These are phyloP conservation scores for Blera fallax DNA, from an alignment of 2,888 invertebrate genomes.

Conservation along the genomic window DNA sequence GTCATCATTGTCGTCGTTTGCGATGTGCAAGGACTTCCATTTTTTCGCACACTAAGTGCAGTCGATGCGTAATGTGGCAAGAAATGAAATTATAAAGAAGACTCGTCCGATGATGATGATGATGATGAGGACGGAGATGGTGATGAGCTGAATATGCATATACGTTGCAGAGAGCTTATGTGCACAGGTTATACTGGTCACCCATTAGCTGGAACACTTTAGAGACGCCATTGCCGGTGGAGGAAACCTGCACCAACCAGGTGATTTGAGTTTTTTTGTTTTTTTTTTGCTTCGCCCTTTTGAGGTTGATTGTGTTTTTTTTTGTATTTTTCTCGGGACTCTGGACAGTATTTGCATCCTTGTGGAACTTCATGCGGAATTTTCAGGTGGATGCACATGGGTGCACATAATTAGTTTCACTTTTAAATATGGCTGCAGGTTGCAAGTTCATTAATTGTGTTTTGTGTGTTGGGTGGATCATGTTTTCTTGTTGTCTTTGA, in stretches of 20 bases:
- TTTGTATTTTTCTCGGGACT: background rate
- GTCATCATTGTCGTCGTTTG: conserved; percentile 7
- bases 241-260: conserved; percentile 63
- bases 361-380: conserved; percentile 58
- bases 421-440: conserved; percentile 72
- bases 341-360: conserved; percentile 62
- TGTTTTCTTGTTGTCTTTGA: conserved; percentile 54
- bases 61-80: conserved; percentile 67
- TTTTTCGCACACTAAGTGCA: conserved; percentile 66
- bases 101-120: conserved; percentile 33
- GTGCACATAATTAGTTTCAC: conserved; percentile 71
- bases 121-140: conserved; percentile 43
- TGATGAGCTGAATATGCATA: conserved; percentile 67
- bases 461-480: conserved; percentile 58
- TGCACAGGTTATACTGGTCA: conserved; percentile 69
- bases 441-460: conserved; percentile 57
- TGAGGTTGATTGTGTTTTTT: background rate
- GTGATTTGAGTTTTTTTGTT: conserved; percentile 33
- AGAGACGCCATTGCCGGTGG: conserved; percentile 52
- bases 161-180: conserved; percentile 14
- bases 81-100: conserved; percentile 55
- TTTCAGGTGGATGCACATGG: conserved; percentile 71
- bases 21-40: conserved; percentile 59
- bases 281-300: conserved; percentile 5
- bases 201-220: conserved; percentile 71